phyloP scores from a whole-genome alignment of 2,113 vertebrate genomes.

The Prunella fulvescens region DNA sequence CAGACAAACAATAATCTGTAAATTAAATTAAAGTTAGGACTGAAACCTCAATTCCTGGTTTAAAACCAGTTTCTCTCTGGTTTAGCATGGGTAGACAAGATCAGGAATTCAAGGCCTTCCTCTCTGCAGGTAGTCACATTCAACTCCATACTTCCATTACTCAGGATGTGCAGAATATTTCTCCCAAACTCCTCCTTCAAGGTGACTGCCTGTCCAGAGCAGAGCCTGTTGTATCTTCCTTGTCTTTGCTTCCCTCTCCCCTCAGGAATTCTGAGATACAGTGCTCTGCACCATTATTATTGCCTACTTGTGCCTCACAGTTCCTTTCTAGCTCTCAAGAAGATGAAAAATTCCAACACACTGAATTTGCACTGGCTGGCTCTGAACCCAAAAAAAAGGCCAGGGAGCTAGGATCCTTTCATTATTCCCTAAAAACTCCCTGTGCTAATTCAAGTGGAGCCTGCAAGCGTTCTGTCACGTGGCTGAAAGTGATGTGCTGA shows the following conservation, averaged over 20 bases:
- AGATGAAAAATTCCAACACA: background rate
- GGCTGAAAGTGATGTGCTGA: background rate
- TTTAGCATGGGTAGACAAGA: background rate
- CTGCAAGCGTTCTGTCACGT: background rate
- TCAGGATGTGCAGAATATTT: background rate
- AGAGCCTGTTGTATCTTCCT: background rate
- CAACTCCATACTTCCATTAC: background rate
- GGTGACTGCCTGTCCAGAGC: background rate
- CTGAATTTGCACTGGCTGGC: background rate
- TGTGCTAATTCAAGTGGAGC: background rate
- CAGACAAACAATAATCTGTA: background rate
- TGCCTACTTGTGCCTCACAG: background rate
- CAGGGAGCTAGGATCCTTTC: background rate
- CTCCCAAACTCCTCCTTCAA: background rate
- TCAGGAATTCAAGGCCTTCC: background rate
- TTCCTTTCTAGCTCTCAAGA: background rate
- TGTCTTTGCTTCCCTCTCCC: background rate
- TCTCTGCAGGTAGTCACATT: background rate
- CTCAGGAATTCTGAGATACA: background rate
- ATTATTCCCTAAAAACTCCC: background rate
- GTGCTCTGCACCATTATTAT: background rate
- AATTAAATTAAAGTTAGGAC: background rate
- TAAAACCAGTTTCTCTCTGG: background rate
- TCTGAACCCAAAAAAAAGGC: background rate
- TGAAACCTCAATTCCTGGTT: background rate